Base-by-base conservation (phyloP, 2,888 invertebrate species). In the Drosophila trichaetosa region DNA sequence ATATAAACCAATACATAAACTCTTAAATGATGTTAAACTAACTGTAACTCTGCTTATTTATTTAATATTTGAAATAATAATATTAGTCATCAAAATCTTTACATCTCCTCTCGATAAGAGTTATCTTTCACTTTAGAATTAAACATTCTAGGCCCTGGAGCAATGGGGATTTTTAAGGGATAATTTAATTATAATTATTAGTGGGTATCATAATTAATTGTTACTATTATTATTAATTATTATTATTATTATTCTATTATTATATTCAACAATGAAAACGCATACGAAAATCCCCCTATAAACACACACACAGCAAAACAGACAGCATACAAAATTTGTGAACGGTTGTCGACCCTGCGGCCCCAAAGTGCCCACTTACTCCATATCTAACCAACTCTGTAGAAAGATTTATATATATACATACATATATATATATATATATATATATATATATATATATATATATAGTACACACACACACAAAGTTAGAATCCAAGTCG, bases 331-430 rank as follows among this genome's bases (percentile, higher is more conserved):
- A 49, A n/a, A 27, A 58, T 49, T 40, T 54, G 29, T 36, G 13
- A 48, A 54, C 53, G 66, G 61, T 58, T 60, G 34, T 60, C 42
- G 51, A 60, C 65, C 65, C 52, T 65, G 51, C 29, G 42, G 51
- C 65, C 40, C 40, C 65, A 59, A 61, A 63, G 58, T 40, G 34
- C 40, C 34, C 52, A 56, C 48, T 63, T 63, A 34, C 42, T 52
- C 33, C 27, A 63, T 49, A 21, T 38, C 46, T 46, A 24, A 46
- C 7, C 46, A 46, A 29, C 13, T 38, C 38, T 36, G 24, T 16
- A 24, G 46, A 46, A 16, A 29, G 21, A 34, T 16, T 21, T 13
- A 29, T 29, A 16, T 29, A 1, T 29, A 3, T 18, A 29, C 10
- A 18, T 4, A 27, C n/a, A 27, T 10, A 2, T 49, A 49, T 11